Conservation (phyloP, 2,113 vertebrate species). For the Spermophilus dauricus region DNA sequence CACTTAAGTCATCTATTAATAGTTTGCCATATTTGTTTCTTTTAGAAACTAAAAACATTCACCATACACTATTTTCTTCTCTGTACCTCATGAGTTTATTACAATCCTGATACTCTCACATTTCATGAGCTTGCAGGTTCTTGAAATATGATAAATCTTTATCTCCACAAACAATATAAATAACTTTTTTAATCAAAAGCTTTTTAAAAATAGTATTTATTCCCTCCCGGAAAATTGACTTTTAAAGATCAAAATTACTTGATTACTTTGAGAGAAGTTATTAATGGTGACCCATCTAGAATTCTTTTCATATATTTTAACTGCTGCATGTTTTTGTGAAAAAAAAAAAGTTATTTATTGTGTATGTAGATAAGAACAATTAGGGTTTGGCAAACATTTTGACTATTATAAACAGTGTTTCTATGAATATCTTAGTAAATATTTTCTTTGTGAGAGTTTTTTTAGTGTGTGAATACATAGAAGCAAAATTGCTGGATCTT, state of each 20-base stretch:
- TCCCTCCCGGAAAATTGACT: neutral
- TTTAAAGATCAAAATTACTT: neutral
- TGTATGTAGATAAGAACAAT: neutral
- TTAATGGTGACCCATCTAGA: neutral
- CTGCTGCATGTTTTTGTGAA: neutral
- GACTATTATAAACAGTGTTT: neutral
- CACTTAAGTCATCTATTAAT: neutral
- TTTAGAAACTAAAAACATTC: neutral
- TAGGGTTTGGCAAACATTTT: neutral
- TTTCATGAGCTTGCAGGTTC: neutral
- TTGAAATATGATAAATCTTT: neutral
- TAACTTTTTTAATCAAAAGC: neutral
- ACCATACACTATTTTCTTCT: neutral
- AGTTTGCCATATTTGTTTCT: neutral
- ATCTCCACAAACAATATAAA: neutral
- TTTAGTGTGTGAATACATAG: neutral
- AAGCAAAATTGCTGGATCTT: neutral
- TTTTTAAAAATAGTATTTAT: neutral
- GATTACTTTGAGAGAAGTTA: neutral
- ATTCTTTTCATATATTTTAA: neutral
- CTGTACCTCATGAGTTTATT: neutral
- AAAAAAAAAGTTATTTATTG: neutral
- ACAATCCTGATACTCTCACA: neutral
- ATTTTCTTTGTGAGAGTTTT: neutral
- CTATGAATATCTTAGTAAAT: neutral